Base-by-base conservation (phyloP, 2,888 invertebrate genomes). In the Bombylius major region DNA sequence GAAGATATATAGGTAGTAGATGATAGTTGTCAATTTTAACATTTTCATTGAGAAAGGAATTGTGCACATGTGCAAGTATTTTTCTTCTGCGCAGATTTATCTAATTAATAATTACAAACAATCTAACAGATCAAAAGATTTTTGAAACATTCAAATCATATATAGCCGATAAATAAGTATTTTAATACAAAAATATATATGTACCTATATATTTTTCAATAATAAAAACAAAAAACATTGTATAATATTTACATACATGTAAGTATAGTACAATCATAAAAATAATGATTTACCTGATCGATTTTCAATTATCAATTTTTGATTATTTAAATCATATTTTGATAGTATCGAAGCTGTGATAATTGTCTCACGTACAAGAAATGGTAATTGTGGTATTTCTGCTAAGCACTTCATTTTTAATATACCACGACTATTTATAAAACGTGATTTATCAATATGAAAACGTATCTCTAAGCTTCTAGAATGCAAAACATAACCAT, bases 361-460 rank as follows among this genome's bases (percentile, higher is more conserved):
- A 44, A 64, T 65, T 48, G 65, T 67, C 60, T 69, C 68, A n/a
- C 70, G 69, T 44, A 68, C 64, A 57, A 67, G 65, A 49, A 65
- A 65, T 46, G 67, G 64, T 55, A 71, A 61, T 46, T 47, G 50
- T 5, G 55, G 44, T 12, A 74, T 73, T 66, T 74, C 72, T 60
- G 74, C 72, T 33, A 73, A 69, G 64, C 74, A 74, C 63, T 71
- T 72, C 55, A 74, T 64, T 61, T 70, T 67, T 51, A 74, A 66
- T 56, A 65, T 65, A 59, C 70, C 70, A 51, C 66, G 64, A 42
- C 66, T 62, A 64, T 69, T 68, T 55, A 70, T 64, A 70, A 73
- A 54, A 69, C 69, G 50, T 67, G 68, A 47, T 68, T 72, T 60
- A 60, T 71, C 72, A 60, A 74, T 63, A 57, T 70, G 70, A 61